These are phyloP conservation scores for Synaphobranchus kaupii DNA, from an alignment of 2,797 vertebrate genomes.

Conservation along the genomic window DNA sequence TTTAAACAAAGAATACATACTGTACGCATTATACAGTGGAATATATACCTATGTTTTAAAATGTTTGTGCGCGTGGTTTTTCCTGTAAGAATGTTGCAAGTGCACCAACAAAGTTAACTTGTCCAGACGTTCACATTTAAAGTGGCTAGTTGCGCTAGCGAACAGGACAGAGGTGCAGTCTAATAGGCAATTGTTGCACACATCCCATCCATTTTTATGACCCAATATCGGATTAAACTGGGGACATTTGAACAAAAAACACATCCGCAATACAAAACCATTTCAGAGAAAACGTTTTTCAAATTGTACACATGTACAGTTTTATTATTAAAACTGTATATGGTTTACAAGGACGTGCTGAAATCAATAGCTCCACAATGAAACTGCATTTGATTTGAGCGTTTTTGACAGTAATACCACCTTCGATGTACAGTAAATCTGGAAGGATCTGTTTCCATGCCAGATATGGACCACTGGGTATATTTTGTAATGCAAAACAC, in stretches of 20 bases:
- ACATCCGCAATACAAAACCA: neutral
- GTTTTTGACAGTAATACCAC: neutral
- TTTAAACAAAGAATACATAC: constrained; percentile 12
- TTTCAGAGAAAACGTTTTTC: neutral
- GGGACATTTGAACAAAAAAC: neutral
- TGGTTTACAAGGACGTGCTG: neutral
- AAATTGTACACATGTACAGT: neutral
- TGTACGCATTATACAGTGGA: constrained; percentile 15
- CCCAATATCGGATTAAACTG: neutral
- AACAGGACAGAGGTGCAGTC: neutral
- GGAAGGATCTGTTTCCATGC: neutral
- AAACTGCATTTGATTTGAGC: neutral
- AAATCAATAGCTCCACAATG: neutral
- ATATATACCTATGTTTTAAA: constrained; percentile 20
- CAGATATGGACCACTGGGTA: neutral
- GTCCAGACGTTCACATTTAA: neutral
- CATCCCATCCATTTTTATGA: neutral
- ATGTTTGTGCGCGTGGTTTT: neutral
- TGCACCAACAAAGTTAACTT: neutral
- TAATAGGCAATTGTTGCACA: neutral
- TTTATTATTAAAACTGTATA: constrained; percentile 9
- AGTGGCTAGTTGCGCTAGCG: neutral
- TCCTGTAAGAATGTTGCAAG: neutral
- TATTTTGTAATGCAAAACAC: neutral
- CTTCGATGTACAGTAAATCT: neutral